Evolutionary conservation across 2,797 vertebrate species (phyloP).

Genomic region (Arremon brunneinucha): DNA sequence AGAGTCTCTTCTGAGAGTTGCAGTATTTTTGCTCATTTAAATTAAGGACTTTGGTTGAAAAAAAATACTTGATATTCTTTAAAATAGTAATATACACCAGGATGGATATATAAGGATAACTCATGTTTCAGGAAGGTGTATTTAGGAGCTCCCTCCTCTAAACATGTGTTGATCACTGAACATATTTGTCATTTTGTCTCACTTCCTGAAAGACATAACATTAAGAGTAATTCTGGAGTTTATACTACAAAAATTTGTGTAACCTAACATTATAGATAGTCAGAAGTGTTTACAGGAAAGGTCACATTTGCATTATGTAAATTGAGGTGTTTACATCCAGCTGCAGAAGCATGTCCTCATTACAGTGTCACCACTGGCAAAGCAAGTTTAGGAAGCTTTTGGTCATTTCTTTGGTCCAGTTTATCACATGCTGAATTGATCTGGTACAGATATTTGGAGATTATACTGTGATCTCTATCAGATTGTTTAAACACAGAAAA

Average conservation of each 20-base stretch:
- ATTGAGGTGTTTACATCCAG: slow-evolving; percentile 5
- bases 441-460: background rate
- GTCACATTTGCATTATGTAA: slow-evolving; percentile 39
- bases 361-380: background rate
- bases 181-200: background rate
- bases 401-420: background rate
- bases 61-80: background rate
- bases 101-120: background rate
- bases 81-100: background rate
- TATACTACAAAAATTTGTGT: background rate
- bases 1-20: background rate
- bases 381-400: background rate
- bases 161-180: rapidly evolving
- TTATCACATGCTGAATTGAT: background rate
- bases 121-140: background rate
- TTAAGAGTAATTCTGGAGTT: slow-evolving; percentile 10
- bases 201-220: background rate
- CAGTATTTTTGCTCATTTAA: background rate
- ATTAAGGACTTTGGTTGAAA: background rate
- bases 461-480: background rate
- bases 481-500: background rate
- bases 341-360: background rate
- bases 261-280: slow-evolving; percentile 20
- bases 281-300: slow-evolving; percentile 40
- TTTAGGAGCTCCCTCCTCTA: background rate